A percentile compares a stretch with the other conserved stretches of the same genome.
phyloP scores from a whole-genome alignment of 2,888 invertebrate species.

The Xestia xanthographa region DNA sequence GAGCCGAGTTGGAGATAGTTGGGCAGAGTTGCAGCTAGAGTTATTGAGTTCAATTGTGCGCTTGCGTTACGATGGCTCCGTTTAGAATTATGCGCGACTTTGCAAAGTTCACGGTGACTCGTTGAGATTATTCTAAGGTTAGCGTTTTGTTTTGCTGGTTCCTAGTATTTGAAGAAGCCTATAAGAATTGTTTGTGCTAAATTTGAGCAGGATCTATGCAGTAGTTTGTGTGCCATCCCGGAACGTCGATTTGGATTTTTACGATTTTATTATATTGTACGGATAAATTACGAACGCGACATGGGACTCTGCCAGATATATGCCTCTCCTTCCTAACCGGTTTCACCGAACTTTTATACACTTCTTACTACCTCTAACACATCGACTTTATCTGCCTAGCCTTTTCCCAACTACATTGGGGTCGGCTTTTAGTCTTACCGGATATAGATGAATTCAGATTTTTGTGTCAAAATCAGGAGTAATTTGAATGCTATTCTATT shows the following conservation, averaged over 20 bases:
- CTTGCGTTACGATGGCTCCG: constrained; percentile 59
- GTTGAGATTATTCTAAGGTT: constrained; percentile 1
- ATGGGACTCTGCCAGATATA: neutral
- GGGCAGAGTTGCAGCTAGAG: constrained; percentile 53
- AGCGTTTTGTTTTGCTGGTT: constrained; percentile 1
- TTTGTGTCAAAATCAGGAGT: neutral
- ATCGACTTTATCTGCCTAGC: no score
- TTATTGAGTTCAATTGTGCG: constrained; percentile 72
- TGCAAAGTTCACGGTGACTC: constrained; percentile 36
- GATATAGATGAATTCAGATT: neutral
- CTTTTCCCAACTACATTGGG: neutral
- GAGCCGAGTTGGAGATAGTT: constrained; percentile 67
- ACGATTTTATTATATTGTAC: no score
- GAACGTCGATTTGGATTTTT: no score
- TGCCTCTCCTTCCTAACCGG: no score
- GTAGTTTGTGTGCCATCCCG: no score
- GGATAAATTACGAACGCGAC: neutral
- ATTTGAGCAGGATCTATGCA: no score
- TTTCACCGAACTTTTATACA: no score
- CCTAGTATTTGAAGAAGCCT: no score
- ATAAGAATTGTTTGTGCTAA: no score
- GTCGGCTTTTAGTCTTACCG: neutral
- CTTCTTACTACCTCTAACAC: no score
- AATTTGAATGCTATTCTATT: neutral
- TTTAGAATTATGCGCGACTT: constrained; percentile 59